These are phyloP conservation scores for Habroteleia sp. DNA, from an alignment of 2,888 invertebrate species.

Conservation along the genomic window DNA sequence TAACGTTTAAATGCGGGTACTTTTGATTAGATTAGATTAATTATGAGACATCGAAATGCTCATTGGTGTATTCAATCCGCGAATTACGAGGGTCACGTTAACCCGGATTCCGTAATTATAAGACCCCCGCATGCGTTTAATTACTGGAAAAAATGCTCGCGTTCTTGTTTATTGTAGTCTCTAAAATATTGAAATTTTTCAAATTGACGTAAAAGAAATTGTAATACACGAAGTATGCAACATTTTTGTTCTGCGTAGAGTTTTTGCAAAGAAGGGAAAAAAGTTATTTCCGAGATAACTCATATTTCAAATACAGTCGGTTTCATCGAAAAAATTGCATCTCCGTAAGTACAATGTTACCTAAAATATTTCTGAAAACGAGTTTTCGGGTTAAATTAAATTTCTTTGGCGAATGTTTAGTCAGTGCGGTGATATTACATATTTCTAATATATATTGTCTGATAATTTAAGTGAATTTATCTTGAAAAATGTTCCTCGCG, in stretches of 20 bases:
- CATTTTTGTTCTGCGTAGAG: constrained; percentile 29
- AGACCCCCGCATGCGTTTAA: constrained; percentile 16
- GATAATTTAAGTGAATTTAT: background rate
- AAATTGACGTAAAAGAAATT: constrained; percentile 33
- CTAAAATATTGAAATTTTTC: constrained; percentile 30
- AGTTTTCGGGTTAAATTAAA: constrained; percentile 27
- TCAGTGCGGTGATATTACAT: constrained; percentile 4
- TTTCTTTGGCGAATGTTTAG: constrained; percentile 5
- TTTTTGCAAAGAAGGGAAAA: constrained; percentile 28
- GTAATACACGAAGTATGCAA: constrained; percentile 22
- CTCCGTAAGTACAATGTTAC: constrained; percentile 13
- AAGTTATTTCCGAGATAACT: constrained; percentile 39
- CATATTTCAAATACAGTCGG: constrained; percentile 47
- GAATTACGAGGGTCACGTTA: constrained; percentile 1
- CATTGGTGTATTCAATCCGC: background rate
- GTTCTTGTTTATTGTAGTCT: background rate
- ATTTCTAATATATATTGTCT: constrained; percentile 11
- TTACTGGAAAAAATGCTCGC: constrained; percentile 14
- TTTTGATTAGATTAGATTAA: constrained; percentile 23
- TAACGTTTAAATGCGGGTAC: constrained; percentile 1
- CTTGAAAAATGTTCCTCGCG: no score
- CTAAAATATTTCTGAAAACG: constrained; percentile 17
- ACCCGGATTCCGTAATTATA: constrained; percentile 4
- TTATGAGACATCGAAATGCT: background rate
- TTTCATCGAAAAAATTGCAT: constrained; percentile 43